Evolutionary conservation across 2,113 vertebrate species (phyloP).

Genomic region (Spheniscus mendiculus): DNA sequence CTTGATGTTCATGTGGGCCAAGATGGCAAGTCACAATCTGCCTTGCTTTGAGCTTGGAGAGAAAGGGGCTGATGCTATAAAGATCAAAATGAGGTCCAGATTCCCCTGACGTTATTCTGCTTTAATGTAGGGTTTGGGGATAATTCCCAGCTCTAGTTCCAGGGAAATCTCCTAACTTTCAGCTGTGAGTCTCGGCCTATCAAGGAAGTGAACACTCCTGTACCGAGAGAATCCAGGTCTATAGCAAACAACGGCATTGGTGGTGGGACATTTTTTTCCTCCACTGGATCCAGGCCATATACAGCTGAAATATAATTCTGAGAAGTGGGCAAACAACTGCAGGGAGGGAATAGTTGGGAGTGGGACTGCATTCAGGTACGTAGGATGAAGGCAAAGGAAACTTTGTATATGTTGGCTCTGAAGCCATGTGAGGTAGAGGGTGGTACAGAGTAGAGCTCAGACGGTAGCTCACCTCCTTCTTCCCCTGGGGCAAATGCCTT

Average conservation of each 20-base stretch:
- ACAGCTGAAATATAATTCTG: neutral
- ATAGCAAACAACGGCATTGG: neutral
- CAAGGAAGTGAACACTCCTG: neutral
- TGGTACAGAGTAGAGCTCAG: slow-evolving; percentile 61
- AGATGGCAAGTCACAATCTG: slow-evolving; percentile 53
- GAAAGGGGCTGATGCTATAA: slow-evolving; percentile 29
- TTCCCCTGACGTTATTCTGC: neutral
- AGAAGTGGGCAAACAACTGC: slow-evolving; percentile 16
- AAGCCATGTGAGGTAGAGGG: slow-evolving; percentile 54
- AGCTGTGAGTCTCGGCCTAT: neutral
- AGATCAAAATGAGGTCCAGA: slow-evolving; percentile 46
- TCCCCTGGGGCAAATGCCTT: slow-evolving; percentile 34
- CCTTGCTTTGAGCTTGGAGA: slow-evolving; percentile 37
- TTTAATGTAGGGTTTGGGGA: neutral
- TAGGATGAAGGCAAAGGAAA: slow-evolving; percentile 56
- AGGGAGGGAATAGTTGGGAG: slow-evolving; percentile 21
- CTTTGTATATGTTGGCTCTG: slow-evolving; percentile 60
- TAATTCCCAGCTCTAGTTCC: neutral
- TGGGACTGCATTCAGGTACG: slow-evolving; percentile 22
- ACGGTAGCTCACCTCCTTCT: slow-evolving; percentile 58
- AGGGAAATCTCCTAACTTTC: neutral
- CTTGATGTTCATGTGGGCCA: slow-evolving; percentile 51
- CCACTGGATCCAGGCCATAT: neutral
- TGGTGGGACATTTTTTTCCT: neutral
- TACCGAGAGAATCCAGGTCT: neutral